Evolutionary conservation across 2,888 invertebrate species (phyloP).

Genomic region (Heliconius erato): DNA sequence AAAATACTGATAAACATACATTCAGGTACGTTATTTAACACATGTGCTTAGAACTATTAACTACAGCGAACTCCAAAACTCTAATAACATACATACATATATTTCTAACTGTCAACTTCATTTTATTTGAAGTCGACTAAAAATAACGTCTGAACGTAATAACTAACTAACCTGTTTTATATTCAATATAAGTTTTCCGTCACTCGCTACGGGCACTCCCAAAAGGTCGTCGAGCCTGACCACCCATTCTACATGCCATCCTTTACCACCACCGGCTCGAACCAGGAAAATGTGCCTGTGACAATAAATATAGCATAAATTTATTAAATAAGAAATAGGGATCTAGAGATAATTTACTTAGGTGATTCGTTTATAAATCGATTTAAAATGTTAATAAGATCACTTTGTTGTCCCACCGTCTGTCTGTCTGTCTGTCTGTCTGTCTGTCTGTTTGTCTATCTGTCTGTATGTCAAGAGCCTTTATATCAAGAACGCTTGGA

Average conservation of each 20-base stretch:
- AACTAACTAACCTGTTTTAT: slow-evolving; percentile 89
- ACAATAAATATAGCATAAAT: neutral
- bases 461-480: too few species aligned
- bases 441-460: too few species aligned
- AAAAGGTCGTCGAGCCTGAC: slow-evolving; percentile 90
- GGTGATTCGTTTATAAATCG: too few species aligned
- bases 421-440: too few species aligned
- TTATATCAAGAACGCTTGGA: too few species aligned
- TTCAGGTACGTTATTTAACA: too few species aligned
- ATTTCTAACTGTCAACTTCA: neutral
- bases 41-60: too few species aligned
- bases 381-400: too few species aligned
- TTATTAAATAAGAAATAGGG: neutral
- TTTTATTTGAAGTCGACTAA: neutral
- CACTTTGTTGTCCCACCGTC: too few species aligned
- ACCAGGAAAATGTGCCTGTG: slow-evolving; percentile 90
- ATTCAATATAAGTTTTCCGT: slow-evolving; percentile 88
- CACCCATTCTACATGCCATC: slow-evolving; percentile 92
- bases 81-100: too few species aligned
- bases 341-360: neutral
- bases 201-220: slow-evolving; percentile 86
- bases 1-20: too few species aligned
- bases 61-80: too few species aligned
- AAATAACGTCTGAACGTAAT: neutral
- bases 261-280: slow-evolving; percentile 87